phyloP scores from a whole-genome alignment of 1,140 invertebrate species.

The Drosophila insularis region DNA sequence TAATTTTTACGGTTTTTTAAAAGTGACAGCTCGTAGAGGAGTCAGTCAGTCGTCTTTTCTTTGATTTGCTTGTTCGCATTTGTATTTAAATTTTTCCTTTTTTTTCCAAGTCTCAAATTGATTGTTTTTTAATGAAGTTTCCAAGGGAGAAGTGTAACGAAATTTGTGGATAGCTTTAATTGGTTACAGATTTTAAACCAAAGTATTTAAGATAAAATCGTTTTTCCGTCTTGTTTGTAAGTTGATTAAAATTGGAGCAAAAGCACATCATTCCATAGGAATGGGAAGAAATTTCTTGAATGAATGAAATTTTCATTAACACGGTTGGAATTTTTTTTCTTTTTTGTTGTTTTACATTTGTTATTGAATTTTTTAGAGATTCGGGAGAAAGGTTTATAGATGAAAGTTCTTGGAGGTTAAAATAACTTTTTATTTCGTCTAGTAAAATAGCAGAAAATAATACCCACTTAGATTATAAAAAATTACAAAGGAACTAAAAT shows the following conservation, averaged over 20 bases:
- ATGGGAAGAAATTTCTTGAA: constrained; percentile 18
- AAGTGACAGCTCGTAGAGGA: constrained; percentile 64
- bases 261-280: not conserved
- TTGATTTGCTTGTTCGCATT: constrained; percentile 74
- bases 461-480: no score
- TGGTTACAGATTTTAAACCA: constrained; percentile 66
- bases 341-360: not conserved
- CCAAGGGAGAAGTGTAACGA: constrained; percentile 59
- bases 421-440: no score
- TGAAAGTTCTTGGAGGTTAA: no score
- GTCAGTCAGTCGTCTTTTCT: constrained; percentile 37
- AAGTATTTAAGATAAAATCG: constrained; percentile 16
- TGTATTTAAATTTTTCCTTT: constrained; percentile 59
- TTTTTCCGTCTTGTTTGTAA: constrained; percentile 42
- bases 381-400: not conserved
- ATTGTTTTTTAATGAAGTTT: constrained; percentile 76
- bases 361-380: not conserved
- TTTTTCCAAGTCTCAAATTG: constrained; percentile 45
- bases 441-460: no score
- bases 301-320: constrained; percentile 26
- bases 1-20: constrained; percentile 74
- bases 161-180: constrained; percentile 74
- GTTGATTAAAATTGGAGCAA: constrained; percentile 55
- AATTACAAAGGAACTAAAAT: no score
- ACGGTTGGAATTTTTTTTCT: not conserved